phyloP scores from a whole-genome alignment of 1,140 invertebrate species.

The Neodiprion lecontei region DNA sequence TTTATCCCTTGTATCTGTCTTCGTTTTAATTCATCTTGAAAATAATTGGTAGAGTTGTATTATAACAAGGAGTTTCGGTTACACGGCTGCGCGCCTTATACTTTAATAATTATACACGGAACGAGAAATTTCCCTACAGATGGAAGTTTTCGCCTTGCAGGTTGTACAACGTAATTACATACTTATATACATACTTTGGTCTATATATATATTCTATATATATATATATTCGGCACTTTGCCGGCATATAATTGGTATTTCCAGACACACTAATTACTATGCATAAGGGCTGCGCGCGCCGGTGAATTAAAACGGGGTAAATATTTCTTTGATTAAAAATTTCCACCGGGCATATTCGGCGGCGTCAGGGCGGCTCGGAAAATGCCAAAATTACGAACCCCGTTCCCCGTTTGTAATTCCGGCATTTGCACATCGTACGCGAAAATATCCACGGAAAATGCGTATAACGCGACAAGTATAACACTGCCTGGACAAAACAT shows the following conservation, averaged over 20 bases:
- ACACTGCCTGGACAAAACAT: too few species aligned
- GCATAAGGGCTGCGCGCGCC: conserved; percentile 25
- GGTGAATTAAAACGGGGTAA: not conserved
- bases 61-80: too few species aligned
- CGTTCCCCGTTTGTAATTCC: too few species aligned
- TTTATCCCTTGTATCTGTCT: too few species aligned
- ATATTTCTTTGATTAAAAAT: conserved; percentile 4
- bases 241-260: conserved; percentile 10
- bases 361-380: not conserved
- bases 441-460: too few species aligned
- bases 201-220: not conserved
- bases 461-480: too few species aligned
- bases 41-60: too few species aligned
- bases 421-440: too few species aligned
- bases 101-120: conserved; percentile 54
- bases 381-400: not conserved
- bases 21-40: too few species aligned
- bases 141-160: conserved; percentile 54
- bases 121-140: conserved; percentile 59
- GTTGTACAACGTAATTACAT: not conserved
- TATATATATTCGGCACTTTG: not conserved
- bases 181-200: not conserved
- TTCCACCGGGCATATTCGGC: not conserved
- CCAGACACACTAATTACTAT: conserved; percentile 28
- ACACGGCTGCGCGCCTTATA: not conserved